Evolutionary conservation across 2,113 vertebrate species (phyloP), one percentile per base, ranked within the genome.

Genomic region (Chlorodrepanis virens): DNA sequence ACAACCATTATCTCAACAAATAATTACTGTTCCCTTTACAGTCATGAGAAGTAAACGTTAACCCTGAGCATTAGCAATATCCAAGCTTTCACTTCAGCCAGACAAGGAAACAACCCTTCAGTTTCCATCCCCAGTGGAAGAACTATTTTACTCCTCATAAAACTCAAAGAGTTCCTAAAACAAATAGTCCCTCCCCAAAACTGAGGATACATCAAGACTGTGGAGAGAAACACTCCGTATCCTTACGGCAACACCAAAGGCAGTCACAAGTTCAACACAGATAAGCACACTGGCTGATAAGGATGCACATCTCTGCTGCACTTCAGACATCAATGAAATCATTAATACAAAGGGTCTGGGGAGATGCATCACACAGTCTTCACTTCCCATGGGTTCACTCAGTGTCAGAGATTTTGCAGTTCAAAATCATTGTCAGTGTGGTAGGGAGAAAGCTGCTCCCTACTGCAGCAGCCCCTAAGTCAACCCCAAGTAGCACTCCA

Each of bases 1-100:
- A 88, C 29, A 82, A 59, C 17, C 17, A 72, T 72, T 83, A 85
- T 12, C 61, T 90, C 53, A 65, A 53, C n/a, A 91, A 87, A 64
- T 60, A 78, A 79, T 75, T 49, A 71, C 40, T 61, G 15, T 13
- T 83, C 64, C 28, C 72, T 78, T 91, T 47, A 89, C 5, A 59
- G 16, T 33, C 89, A 81, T 8, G 33, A 67, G 33, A 35, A 84
- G 29, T 59, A 19, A 75, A n/a, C 14, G 40, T 20, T 56, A 91
- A 83, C 33, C 53, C 39, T 65, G 18, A 78, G 28, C 16, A 74
- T 63, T 54, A 91, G 37, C 69, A 80, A 49, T 24, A 88, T 4
- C 25, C 20, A 19, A 57, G 25, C 29, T 50, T 81, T 76, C 31
- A 77, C n/a, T 22, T 61, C 42, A 83, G 64, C 15, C 59, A 92